These are phyloP conservation scores for Poecilus cupreus DNA, from an alignment of 2,888 invertebrate species.

Conservation along the genomic window DNA sequence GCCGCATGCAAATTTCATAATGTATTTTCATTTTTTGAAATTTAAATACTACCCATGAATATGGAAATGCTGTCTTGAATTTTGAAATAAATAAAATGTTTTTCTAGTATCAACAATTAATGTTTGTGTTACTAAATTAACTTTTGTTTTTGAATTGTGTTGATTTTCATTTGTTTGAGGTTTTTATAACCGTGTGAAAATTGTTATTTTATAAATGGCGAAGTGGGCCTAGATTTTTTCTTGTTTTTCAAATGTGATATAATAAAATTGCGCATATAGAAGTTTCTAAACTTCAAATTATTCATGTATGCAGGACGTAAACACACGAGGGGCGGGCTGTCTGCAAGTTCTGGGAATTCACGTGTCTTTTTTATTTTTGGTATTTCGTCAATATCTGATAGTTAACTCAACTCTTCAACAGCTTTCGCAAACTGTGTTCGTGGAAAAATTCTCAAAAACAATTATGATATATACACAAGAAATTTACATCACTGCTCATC, in stretches of 20 bases:
- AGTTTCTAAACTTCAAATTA: slow-evolving; percentile 8
- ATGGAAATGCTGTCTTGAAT: not conserved
- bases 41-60: slow-evolving; percentile 14
- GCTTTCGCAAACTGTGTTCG: not conserved
- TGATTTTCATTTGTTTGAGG: not conserved
- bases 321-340: slow-evolving; percentile 11
- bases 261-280: slow-evolving; percentile 3
- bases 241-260: not conserved
- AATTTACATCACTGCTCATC: too few species aligned
- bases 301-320: slow-evolving; percentile 8
- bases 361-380: not conserved
- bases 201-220: not conserved
- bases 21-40: slow-evolving; percentile 19
- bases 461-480: too few species aligned
- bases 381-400: slow-evolving; percentile 17
- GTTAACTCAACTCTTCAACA: not conserved
- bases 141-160: not conserved
- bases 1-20: not conserved
- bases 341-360: not conserved
- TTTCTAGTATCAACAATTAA: not conserved
- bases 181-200: slow-evolving; percentile 17
- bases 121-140: not conserved
- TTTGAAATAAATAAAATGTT: slow-evolving; percentile 33
- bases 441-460: too few species aligned
- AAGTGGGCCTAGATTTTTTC: slow-evolving; percentile 9